A percentile compares a stretch with the other conserved stretches of the same genome.
Conservation (phyloP, 2,797 vertebrate genomes). For the Morelia viridis region DNA sequence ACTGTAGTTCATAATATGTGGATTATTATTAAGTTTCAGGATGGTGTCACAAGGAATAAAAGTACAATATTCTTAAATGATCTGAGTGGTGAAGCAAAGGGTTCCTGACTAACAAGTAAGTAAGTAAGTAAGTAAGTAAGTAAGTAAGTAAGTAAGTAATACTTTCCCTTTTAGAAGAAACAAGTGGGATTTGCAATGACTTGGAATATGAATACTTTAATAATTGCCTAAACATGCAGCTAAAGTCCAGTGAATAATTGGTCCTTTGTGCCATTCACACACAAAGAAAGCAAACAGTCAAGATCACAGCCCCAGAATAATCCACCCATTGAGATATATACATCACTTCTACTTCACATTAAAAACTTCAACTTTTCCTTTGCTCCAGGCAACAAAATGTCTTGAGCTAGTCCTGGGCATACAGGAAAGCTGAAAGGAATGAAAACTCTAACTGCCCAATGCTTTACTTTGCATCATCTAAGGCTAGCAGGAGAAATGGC, state of each 20-base stretch:
- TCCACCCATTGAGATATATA: background rate
- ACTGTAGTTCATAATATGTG: background rate
- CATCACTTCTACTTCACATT: background rate
- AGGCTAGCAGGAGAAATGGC: background rate
- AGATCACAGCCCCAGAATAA: background rate
- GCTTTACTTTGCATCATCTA: background rate
- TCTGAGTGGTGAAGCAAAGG: background rate
- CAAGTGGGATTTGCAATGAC: background rate
- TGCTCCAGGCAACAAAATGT: background rate
- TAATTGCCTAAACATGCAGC: background rate
- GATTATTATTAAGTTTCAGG: background rate
- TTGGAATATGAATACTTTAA: background rate
- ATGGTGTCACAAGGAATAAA: background rate
- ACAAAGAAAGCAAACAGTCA: background rate
- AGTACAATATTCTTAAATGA: background rate
- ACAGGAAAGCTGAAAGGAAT: background rate
- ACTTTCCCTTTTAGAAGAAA: background rate
- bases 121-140: background rate
- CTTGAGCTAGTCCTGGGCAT: background rate
- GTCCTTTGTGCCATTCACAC: background rate
- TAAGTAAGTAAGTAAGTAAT: background rate
- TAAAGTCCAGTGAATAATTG: background rate
- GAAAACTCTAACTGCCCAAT: background rate
- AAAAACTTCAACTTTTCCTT: background rate
- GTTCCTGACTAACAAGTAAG: background rate